Evolutionary conservation across 2,113 vertebrate genomes (phyloP).

Genomic region (Pachypanchax playfairii): DNA sequence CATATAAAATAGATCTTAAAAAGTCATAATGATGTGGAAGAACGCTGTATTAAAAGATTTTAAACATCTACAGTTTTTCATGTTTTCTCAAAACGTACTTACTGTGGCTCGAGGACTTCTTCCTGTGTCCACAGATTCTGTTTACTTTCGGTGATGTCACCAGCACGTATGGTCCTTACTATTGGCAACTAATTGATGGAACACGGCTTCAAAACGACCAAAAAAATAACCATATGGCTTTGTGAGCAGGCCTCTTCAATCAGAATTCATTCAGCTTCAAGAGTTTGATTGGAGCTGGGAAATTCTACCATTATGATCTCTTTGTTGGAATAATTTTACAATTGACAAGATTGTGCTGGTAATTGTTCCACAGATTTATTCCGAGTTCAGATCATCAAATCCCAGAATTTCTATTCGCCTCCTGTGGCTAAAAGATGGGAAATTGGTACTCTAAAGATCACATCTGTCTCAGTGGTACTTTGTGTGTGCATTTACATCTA

Average conservation of each 20-base stretch:
- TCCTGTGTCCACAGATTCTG: too few relatives aligned
- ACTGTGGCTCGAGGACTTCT: too few relatives aligned
- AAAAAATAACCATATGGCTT: slow-evolving; percentile 45
- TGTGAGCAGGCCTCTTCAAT: slow-evolving; percentile 71
- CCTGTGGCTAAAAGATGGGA: slow-evolving; percentile 41
- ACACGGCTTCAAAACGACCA: too few relatives aligned
- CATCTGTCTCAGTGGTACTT: slow-evolving; percentile 57
- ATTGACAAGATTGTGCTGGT: slow-evolving; percentile 61
- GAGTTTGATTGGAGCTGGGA: slow-evolving; percentile 65
- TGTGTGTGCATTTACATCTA: slow-evolving; percentile 37
- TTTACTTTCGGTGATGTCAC: too few relatives aligned
- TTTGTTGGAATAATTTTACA: slow-evolving; percentile 69
- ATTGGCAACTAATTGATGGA: too few relatives aligned
- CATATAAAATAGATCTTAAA: too few relatives aligned
- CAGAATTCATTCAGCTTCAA: slow-evolving; percentile 69
- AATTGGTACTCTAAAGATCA: slow-evolving; percentile 30
- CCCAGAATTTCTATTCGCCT: slow-evolving; percentile 48
- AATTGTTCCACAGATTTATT: slow-evolving; percentile 57
- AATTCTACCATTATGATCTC: slow-evolving; percentile 67
- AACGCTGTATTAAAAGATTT: too few relatives aligned
- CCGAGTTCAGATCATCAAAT: slow-evolving; percentile 25
- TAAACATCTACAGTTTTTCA: too few relatives aligned
- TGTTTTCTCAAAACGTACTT: too few relatives aligned
- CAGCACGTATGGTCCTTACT: too few relatives aligned
- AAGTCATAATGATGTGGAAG: too few relatives aligned